phyloP scores from a whole-genome alignment of 2,888 invertebrate genomes.

The Agrotis ipsilon region DNA sequence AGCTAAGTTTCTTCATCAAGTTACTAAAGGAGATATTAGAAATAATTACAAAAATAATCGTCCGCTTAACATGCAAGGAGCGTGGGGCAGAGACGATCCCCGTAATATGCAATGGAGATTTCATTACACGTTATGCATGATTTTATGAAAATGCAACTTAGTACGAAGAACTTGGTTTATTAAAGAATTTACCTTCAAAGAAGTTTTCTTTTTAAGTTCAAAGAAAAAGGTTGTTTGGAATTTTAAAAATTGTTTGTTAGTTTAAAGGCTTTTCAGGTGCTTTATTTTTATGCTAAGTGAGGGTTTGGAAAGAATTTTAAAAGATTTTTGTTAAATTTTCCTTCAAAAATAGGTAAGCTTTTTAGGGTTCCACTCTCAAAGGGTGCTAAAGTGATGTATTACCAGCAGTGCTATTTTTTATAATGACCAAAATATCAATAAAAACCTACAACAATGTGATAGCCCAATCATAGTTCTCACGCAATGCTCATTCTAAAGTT shows the following conservation, averaged over 20 bases:
- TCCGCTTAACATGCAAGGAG: slow-evolving; percentile 65
- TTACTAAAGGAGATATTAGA: slow-evolving; percentile 65
- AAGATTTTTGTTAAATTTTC: slow-evolving; percentile 8
- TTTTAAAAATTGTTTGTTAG: slow-evolving; percentile 20
- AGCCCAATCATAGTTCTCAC: too few relatives aligned
- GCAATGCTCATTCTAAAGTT: too few relatives aligned
- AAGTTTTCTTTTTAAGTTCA: slow-evolving; percentile 25
- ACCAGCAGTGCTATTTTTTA: too few relatives aligned
- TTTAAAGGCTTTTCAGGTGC: slow-evolving; percentile 10
- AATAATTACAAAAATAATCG: slow-evolving; percentile 73
- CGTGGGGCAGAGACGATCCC: slow-evolving; percentile 35
- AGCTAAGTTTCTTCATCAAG: slow-evolving; percentile 64
- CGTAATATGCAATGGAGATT: slow-evolving; percentile 65
- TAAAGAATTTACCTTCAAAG: slow-evolving; percentile 41
- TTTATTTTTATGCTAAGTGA: slow-evolving; percentile 40
- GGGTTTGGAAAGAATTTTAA: slow-evolving; percentile 14
- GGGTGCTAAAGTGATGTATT: too few relatives aligned
- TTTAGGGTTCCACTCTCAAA: too few relatives aligned
- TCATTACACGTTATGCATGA: slow-evolving; percentile 59
- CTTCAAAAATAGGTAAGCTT: background rate
- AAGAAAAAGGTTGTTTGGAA: slow-evolving; percentile 23
- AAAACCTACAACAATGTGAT: too few relatives aligned
- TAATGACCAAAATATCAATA: too few relatives aligned
- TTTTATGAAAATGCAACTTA: slow-evolving; percentile 52
- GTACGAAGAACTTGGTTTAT: slow-evolving; percentile 41